Evolutionary conservation across 2,888 invertebrate genomes (phyloP), one percentile per base, ranked within the genome.

Genomic region (Volucella inflata): DNA sequence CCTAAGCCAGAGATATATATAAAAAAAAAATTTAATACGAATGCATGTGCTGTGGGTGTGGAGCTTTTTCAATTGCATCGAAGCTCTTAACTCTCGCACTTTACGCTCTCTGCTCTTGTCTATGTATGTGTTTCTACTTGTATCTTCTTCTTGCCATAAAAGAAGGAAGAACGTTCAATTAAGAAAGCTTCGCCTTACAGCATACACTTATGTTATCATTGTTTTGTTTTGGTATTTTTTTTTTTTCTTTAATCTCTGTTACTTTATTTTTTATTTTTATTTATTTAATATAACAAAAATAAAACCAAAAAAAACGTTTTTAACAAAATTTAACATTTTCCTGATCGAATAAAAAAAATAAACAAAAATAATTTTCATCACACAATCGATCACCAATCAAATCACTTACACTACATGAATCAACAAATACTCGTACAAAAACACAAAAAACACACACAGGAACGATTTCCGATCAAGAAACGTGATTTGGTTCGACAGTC

Each of bases 401-500:
- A 75, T 71, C 76, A 85, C 79, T 67, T 44, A 81, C 59, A 79
- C 57, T n/a, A 55, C 60, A 87, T 71, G 48, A 81, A 72, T 64
- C 74, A 79, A 83, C 78, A 85, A 78, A 68, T 50, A 79, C 21
- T 30, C 30, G 30, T 30, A 6, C 6, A 30, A 46, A 77, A 60
- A 64, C 21, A 78, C 50, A 87, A 59, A 83, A n/a, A 60, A 75
- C 72, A 82, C 72, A 87, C 78, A 94, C 95, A 95, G 95, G 95
- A 95, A 94, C 95, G 94, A 93, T 95, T 95, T 94, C 95, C 95
- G 92, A 95, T 95, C 94, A 95, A 95, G 95, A 95, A 95, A 95
- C 95, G 95, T 93, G 95, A 95, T 94, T 94, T 95, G 94, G 95
- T 95, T 91, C 94, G 94, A 92, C 94, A 94, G 93, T 93, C 89